Percentiles rank a stretch among this genome's conserved stretches.
Conservation (phyloP, 1,140 invertebrate genomes). For the Bombus soroeensis region DNA sequence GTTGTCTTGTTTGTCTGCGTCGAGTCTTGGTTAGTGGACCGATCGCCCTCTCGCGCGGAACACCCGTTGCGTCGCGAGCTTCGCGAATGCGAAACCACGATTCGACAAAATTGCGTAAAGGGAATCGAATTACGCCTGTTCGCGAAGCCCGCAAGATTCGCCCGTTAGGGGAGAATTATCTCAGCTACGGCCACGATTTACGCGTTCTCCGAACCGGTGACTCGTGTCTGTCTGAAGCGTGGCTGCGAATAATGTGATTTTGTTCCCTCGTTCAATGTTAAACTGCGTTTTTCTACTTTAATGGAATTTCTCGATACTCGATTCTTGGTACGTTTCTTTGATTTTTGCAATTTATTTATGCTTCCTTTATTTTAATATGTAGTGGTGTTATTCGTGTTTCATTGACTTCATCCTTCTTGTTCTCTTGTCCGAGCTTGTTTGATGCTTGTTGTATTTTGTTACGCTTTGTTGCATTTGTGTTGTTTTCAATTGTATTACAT, state of each 20-base stretch:
- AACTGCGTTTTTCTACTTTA: background rate
- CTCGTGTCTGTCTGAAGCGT: background rate
- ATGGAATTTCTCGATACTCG: background rate
- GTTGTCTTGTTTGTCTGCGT: background rate
- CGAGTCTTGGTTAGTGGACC: background rate
- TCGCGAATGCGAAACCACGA: conserved; percentile 53
- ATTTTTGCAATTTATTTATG: background rate
- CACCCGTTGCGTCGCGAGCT: conserved; percentile 61
- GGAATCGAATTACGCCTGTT: conserved; percentile 66
- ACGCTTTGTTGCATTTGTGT: no score
- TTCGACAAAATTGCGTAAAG: conserved; percentile 69
- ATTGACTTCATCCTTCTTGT: background rate
- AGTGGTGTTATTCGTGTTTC: no score
- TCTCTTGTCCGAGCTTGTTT: background rate
- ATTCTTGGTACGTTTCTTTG: background rate
- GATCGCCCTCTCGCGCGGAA: conserved; percentile 16
- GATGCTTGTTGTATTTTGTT: no score
- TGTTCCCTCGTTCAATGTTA: background rate
- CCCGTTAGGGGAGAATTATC: conserved; percentile 62
- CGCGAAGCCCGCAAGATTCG: conserved; percentile 51
- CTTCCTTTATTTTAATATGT: background rate
- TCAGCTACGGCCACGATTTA: conserved; percentile 44
- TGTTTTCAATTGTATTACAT: no score
- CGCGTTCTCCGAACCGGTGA: conserved; percentile 7
- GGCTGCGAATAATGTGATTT: background rate